A percentile compares a stretch with the other conserved stretches of the same genome.
These are phyloP conservation scores for Pseudolaguvia tuberculata DNA, from an alignment of 2,113 vertebrate genomes.

Conservation along the genomic window DNA sequence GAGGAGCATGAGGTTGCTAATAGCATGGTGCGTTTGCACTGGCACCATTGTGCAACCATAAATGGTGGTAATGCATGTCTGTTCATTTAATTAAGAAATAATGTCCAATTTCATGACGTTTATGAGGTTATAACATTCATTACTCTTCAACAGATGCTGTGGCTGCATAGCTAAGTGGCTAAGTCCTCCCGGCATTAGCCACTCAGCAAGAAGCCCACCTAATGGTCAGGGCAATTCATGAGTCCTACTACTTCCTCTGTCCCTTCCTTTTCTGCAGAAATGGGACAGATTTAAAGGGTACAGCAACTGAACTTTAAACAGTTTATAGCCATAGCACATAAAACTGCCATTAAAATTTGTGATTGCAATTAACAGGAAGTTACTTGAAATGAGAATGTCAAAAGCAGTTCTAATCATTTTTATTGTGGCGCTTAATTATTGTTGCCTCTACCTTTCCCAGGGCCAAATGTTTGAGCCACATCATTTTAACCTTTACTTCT, in stretches of 20 bases:
- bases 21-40: slow-evolving; percentile 36
- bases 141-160: slow-evolving; percentile 77
- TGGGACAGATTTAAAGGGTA: slow-evolving; percentile 73
- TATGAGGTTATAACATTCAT: slow-evolving; percentile 81
- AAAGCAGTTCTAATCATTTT: slow-evolving; percentile 79
- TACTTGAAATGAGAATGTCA: slow-evolving; percentile 76
- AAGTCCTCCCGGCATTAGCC: slow-evolving; percentile 60
- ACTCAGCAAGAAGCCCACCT: slow-evolving; percentile 51
- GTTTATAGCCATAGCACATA: slow-evolving; percentile 75
- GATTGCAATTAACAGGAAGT: slow-evolving; percentile 76
- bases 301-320: slow-evolving; percentile 76
- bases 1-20: slow-evolving; percentile 56
- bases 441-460: slow-evolving; percentile 62
- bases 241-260: slow-evolving; percentile 31
- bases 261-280: slow-evolving; percentile 61
- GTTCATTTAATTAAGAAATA: slow-evolving; percentile 81
- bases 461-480: slow-evolving; percentile 68
- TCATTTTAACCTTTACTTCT: slow-evolving; percentile 69
- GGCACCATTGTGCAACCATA: slow-evolving; percentile 61
- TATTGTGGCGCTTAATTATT: slow-evolving; percentile 75
- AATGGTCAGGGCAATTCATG: slow-evolving; percentile 51
- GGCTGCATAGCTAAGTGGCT: slow-evolving; percentile 70
- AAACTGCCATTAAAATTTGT: slow-evolving; percentile 81
- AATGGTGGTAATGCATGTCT: slow-evolving; percentile 77
- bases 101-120: slow-evolving; percentile 79